Conservation (phyloP, 2,888 invertebrate species). For the Hydroisotoma schaefferi region DNA sequence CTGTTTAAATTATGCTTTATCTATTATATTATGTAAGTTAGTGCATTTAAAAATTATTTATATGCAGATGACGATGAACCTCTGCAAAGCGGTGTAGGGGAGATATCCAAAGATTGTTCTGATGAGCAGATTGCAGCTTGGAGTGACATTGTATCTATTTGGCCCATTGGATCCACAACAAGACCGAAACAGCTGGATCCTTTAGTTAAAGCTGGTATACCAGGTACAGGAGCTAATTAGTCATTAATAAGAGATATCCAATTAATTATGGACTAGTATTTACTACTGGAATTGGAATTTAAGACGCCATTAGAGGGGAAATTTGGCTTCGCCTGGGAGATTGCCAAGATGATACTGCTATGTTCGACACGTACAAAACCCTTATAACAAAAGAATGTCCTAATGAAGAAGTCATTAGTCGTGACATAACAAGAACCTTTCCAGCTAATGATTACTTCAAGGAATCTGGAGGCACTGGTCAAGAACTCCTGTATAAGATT, state of each 20-base stretch:
- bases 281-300: no score
- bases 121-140: conserved; percentile 89
- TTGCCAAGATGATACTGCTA: conserved; percentile 73
- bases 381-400: conserved; percentile 94
- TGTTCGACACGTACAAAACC: conserved; percentile 88
- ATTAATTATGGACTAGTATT: no score
- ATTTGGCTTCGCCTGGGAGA: conserved; percentile 95
- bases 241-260: not conserved
- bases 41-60: not conserved
- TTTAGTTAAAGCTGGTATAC: conserved; percentile 80
- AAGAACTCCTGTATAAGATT: conserved; percentile 91
- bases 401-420: conserved; percentile 89
- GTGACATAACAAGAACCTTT: conserved; percentile 97
- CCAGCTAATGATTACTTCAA: conserved; percentile 95
- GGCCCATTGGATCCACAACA: conserved; percentile 51
- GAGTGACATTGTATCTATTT: conserved; percentile 79
- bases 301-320: conserved; percentile 88
- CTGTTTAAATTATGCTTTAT: conserved; percentile 2
- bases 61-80: conserved; percentile 83
- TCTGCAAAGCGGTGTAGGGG: conserved; percentile 93
- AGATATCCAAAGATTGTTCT: conserved; percentile 93
- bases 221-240: conserved; percentile 52
- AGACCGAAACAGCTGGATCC: conserved; percentile 78
- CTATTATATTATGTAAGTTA: not conserved
- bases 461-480: conserved; percentile 86